These are phyloP conservation scores for Perca flavescens DNA, from an alignment of 2,113 vertebrate genomes.

Conservation along the genomic window DNA sequence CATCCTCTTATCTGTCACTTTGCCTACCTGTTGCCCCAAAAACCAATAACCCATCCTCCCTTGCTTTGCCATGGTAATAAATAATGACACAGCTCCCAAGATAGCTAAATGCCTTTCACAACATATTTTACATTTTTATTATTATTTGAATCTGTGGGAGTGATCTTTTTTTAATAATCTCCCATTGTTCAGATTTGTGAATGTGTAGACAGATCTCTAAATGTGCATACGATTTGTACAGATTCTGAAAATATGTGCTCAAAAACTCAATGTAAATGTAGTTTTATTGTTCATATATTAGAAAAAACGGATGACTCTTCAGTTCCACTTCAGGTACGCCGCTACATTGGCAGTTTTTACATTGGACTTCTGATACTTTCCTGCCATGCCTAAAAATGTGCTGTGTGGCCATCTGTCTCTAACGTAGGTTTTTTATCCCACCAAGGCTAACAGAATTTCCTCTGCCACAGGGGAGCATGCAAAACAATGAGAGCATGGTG, in stretches of 20 bases:
- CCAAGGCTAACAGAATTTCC: neutral
- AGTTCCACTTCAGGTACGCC: no score
- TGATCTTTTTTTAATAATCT: neutral
- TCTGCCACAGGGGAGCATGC: neutral
- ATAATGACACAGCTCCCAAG: neutral
- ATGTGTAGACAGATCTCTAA: neutral
- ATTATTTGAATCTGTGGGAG: neutral
- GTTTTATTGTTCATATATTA: no score
- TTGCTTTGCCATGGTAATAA: conserved; percentile 8
- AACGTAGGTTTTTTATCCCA: neutral
- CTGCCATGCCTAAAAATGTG: no score
- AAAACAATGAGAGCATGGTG: neutral
- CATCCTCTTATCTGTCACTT: conserved; percentile 13
- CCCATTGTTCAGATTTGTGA: neutral
- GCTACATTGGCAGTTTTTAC: no score
- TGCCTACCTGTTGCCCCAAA: neutral
- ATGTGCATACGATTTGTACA: neutral
- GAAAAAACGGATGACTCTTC: no score
- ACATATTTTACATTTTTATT: neutral
- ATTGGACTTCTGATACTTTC: no score
- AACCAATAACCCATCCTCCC: conserved; percentile 17
- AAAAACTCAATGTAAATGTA: no score
- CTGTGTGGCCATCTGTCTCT: neutral
- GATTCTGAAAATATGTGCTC: no score
- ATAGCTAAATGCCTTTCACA: neutral